Base-by-base conservation (phyloP, 2,113 vertebrate species). In the Bufo bufo region DNA sequence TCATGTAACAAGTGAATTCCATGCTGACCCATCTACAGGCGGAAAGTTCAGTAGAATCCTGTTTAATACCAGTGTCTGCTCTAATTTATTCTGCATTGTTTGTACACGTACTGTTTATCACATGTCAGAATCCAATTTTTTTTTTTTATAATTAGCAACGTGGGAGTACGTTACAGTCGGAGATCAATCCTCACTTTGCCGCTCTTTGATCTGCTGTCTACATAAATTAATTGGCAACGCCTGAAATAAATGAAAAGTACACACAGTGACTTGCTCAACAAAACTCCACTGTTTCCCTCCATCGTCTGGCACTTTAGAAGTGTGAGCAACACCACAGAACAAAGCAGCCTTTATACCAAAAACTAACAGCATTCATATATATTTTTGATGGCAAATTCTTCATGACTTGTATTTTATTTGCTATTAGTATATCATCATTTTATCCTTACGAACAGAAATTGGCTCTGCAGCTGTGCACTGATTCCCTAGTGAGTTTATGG, bases 181-280 rank as follows among this genome's bases (percentile, higher is more conserved):
- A 80, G 63, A 87, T 33, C 49, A 87, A 81, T 79, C 49, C n/a
- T 52, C 23, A 58, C 65, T 86, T 87, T 71, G 63, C 65, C 43
- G 79, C 49, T 71, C 86, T 87, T 87, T 87, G 77, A 87, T 82
- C 58, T 82, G 43, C 33, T 72, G 49, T 71, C 50, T 59, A 82
- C 23, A 81, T 72, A 87, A 87, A 81, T 71, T 71, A 87, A 81
- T 69, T 81, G 77, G 50, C 77, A 71, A 87, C 50, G 77, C 77
- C 86, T 87, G 43, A 66, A 87, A 79, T 86, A 86, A 63, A 86
- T 86, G 75, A 71, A 80, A 81, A 72, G 63, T 65, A 69, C 77
- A 71, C 63, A 33, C 63, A 66, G 79, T 45, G 58, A 81, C 56
- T 79, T 23, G n/a, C 54, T 58, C 43, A 87, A 87, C 86, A 87